phyloP scores from a whole-genome alignment of 2,797 vertebrate genomes.

The Sphaeramia orbicularis region DNA sequence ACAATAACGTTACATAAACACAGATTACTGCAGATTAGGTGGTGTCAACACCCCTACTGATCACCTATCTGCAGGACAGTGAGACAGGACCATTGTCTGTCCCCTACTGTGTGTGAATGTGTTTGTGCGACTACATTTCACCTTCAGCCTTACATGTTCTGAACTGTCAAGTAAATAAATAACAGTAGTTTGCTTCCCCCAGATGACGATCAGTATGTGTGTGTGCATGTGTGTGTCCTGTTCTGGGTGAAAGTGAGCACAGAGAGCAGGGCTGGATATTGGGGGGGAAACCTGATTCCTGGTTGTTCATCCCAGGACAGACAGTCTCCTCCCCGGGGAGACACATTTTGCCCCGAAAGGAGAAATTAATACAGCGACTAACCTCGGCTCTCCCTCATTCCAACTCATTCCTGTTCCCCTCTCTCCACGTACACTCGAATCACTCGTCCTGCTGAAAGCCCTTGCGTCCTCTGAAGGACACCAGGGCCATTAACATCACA shows the following conservation, averaged over 20 bases:
- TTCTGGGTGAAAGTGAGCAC: conserved; percentile 51
- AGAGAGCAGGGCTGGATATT: conserved; percentile 50
- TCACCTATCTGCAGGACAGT: conserved; percentile 37
- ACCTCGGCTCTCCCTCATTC: conserved; percentile 55
- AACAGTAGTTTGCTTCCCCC: conserved; percentile 30
- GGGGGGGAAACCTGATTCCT: conserved; percentile 77
- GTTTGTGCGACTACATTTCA: conserved; percentile 25
- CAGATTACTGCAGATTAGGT: conserved; percentile 73
- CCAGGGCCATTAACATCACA: conserved; percentile 5
- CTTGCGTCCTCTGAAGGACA: conserved; percentile 41
- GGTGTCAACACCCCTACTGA: conserved; percentile 48
- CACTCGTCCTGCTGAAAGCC: conserved; percentile 6
- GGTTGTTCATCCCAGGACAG: conserved; percentile 74
- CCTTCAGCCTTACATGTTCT: conserved; percentile 39
- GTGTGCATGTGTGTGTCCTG: conserved; percentile 25
- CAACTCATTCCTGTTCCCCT: conserved; percentile 26
- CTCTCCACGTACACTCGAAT: conserved; percentile 29
- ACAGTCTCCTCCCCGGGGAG: conserved; percentile 72
- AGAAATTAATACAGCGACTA: conserved; percentile 84
- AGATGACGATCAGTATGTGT: conserved; percentile 15
- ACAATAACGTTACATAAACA: conserved; percentile 75
- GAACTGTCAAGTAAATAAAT: conserved; percentile 44
- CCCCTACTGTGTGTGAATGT: conserved; percentile 6
- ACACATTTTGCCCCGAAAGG: conserved; percentile 84
- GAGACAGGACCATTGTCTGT: conserved; percentile 11